These are phyloP conservation scores for Tachysurus vachellii DNA, from an alignment of 2,113 vertebrate species.

Conservation along the genomic window DNA sequence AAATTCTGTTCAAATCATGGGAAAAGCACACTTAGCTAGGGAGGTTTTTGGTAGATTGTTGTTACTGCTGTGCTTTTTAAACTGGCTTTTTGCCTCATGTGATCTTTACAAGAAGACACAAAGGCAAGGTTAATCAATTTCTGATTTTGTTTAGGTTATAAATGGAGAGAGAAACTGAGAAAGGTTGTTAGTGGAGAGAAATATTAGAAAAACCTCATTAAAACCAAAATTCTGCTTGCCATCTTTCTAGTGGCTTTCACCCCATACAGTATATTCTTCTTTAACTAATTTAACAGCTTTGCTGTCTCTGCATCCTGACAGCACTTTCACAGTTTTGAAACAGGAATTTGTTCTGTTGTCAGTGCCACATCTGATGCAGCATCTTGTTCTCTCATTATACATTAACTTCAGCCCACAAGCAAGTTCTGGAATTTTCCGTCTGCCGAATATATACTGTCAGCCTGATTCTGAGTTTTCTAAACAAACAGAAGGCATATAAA, in stretches of 20 bases:
- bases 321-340: slow-evolving; percentile 12
- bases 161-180: background rate
- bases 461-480: slow-evolving; percentile 20
- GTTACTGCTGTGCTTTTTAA: background rate
- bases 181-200: background rate
- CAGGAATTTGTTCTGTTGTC: background rate
- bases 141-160: background rate
- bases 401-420: slow-evolving; percentile 36
- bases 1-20: too few species aligned
- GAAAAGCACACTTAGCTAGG: background rate
- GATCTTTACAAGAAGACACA: background rate
- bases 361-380: slow-evolving; percentile 10
- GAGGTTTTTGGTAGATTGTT: background rate
- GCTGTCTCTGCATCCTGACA: slow-evolving; percentile 24
- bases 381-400: slow-evolving; percentile 34
- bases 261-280: background rate
- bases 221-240: too few species aligned
- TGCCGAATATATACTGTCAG: slow-evolving; percentile 8
- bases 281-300: background rate
- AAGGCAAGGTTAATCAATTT: background rate
- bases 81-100: background rate
- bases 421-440: slow-evolving; percentile 23
- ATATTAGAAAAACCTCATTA: too few species aligned
- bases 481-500: slow-evolving; percentile 44
- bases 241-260: background rate